Evolutionary conservation across 1,140 invertebrate species (phyloP), one percentile per base, ranked within the genome.

Genomic region (Drosophila busckii): DNA sequence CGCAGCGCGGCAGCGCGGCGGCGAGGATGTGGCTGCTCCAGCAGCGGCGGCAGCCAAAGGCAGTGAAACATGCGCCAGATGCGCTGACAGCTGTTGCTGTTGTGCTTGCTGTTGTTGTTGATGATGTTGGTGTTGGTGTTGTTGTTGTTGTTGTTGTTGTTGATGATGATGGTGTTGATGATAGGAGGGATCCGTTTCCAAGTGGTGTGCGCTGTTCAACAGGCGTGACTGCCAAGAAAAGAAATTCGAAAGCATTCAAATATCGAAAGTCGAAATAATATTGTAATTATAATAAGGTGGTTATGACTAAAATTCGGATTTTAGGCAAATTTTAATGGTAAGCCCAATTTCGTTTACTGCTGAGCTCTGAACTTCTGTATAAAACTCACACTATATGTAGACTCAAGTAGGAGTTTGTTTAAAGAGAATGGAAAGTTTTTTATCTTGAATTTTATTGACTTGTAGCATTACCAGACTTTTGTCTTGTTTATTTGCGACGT

Each of bases 131-230:
- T 71, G 66, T 0, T 58, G 67, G 0, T 54, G 62, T 0, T 58
- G 68, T 0, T 73, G 73, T 0, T 75, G 76, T 3, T 66, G 78
- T 3, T 68, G 70, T 0, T 69, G 67, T 2, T 76, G 80, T 3
- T 69, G 75, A 12, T 78, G 83, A 12, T 84, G 73, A 12, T 76
- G 75, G 31, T 82, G 75, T 38, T 83, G 78, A 49, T 82, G 67
- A 62, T 84, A 83, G 84, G 84, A 84, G 84, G 84, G 84, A 84
- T 86, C 84, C 55, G 84, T 73, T 83, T 86, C 84, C 75, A 86
- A 83, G 65, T 86, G 80, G 65, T 84, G 80, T 53, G 68, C 34
- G 28, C 67, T 67, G 48, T 62, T 60, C 63, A 76, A 66, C 62
- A 86, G 66, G 37, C 84, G 84, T 48, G 75, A 80, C 84, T 86